These are phyloP conservation scores for Scaptomyza montana DNA, from an alignment of 1,140 invertebrate genomes.

Conservation along the genomic window DNA sequence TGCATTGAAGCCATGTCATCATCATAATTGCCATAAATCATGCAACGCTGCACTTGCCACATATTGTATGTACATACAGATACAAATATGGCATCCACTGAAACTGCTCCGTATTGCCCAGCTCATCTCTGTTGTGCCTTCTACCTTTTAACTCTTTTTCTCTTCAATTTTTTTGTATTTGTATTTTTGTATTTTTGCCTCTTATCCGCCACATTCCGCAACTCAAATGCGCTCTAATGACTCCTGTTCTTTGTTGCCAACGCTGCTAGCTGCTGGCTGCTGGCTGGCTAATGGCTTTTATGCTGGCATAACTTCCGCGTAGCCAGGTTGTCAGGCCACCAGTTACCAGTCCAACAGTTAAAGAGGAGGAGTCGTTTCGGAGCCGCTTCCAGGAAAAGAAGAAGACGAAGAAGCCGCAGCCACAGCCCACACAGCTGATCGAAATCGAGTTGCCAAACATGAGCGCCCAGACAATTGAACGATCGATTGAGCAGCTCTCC, in stretches of 20 bases:
- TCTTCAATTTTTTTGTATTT: background rate
- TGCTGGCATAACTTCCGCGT: conserved; percentile 71
- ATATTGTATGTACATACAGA: conserved; percentile 20
- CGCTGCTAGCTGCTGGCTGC: conserved; percentile 12
- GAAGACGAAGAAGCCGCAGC: background rate
- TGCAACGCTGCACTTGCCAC: conserved; percentile 71
- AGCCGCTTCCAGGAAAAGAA: conserved; percentile 27
- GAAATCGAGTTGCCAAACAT: conserved; percentile 45
- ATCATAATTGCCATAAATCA: conserved; percentile 82
- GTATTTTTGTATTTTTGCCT: background rate
- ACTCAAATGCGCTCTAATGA: conserved; percentile 78
- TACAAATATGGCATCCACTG: background rate
- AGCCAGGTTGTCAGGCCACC: conserved; percentile 26
- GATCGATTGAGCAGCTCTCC: conserved; percentile 24
- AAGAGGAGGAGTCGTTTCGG: conserved; percentile 2
- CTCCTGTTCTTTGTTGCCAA: conserved; percentile 75
- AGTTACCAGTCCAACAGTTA: background rate
- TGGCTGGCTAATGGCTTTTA: conserved; percentile 61
- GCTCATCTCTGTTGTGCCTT: conserved; percentile 12
- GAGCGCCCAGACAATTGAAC: conserved; percentile 41
- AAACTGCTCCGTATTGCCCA: background rate
- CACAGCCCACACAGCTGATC: conserved; percentile 47
- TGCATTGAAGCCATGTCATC: conserved; percentile 50
- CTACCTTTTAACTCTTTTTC: background rate
- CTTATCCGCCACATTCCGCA: conserved; percentile 65